Evolutionary conservation across 2,113 vertebrate genomes (phyloP), one percentile per base, ranked within the genome.

Genomic region (Mormyrus iriodes): DNA sequence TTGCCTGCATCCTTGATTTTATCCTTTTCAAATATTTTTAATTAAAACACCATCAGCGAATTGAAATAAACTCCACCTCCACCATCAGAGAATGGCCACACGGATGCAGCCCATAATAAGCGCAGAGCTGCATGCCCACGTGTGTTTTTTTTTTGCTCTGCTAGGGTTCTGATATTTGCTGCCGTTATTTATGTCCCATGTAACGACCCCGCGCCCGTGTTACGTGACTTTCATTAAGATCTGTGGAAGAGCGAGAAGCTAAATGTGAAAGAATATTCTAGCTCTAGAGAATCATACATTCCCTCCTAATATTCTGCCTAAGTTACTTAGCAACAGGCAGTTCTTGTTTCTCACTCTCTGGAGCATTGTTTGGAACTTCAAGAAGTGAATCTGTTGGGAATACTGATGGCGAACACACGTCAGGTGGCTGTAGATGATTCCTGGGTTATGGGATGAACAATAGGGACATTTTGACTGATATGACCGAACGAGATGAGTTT

Each of bases 281-380:
- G 21, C 84, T 13, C 76, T 2, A 3, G 83, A 21, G 83, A 85
- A n/a, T 85, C 46, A 27, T 53, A 86, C 51, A 53, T 86, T 44
- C 55, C 31, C 85, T 86, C 27, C 35, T 53, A 52, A 86, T 86
- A 31, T 55, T 9, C 7, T 35, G 31, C 27, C 15, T 17, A 86
- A 55, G 85, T 86, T 86, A 53, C 85, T 51, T 86, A 86, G 85
- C 85, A 86, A 86, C 85, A 86, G 85, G 49, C 85, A 53, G 52
- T n/a, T 52, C 12, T 86, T 39, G 51, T 53, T 39, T 2, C 85
- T 17, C 7, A 10, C 39, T 52, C 24, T 53, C 51, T n/a, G 27
- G 85, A 15, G 51, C 17, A 19, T 31, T 35, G 17, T 53, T 52
- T 86, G 85, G 85, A 55, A 55, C 15, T 86, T 53, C 7, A 0